phyloP scores from a whole-genome alignment of 2,113 vertebrate genomes.

The Microcebus griseorufus region DNA sequence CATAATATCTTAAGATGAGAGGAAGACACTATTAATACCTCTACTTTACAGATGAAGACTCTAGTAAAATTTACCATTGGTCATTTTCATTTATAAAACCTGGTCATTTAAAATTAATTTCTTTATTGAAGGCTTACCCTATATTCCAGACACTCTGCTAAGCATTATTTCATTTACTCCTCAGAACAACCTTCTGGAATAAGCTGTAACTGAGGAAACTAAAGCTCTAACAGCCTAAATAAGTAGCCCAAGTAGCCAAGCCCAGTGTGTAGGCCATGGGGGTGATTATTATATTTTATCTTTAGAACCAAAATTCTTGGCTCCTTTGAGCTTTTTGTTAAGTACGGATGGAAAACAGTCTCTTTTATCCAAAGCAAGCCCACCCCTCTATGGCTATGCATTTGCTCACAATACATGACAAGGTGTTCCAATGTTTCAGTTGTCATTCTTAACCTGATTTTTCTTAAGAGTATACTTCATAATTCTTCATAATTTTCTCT shows the following conservation, averaged over 20 bases:
- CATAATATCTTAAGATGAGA: background rate
- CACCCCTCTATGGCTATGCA: accelerated
- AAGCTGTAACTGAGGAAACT: background rate
- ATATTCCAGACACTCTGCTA: background rate
- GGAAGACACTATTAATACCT: background rate
- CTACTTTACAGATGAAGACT: background rate
- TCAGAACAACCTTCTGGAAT: background rate
- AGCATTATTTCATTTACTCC: background rate
- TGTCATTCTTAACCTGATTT: background rate
- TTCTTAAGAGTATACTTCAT: background rate
- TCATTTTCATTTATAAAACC: background rate
- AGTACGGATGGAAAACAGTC: background rate
- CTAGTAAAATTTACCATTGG: background rate
- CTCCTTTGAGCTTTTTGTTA: background rate
- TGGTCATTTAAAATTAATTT: background rate
- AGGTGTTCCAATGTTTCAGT: background rate
- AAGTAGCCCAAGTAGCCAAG: background rate
- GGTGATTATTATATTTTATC: background rate
- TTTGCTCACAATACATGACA: background rate
- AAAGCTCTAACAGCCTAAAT: background rate
- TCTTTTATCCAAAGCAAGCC: background rate
- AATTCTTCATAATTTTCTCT: background rate
- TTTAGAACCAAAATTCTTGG: background rate
- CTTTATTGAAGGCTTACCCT: background rate
- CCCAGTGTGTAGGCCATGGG: background rate